Conservation (phyloP, 2,888 invertebrate species). For the Temnothorax unifasciatus region DNA sequence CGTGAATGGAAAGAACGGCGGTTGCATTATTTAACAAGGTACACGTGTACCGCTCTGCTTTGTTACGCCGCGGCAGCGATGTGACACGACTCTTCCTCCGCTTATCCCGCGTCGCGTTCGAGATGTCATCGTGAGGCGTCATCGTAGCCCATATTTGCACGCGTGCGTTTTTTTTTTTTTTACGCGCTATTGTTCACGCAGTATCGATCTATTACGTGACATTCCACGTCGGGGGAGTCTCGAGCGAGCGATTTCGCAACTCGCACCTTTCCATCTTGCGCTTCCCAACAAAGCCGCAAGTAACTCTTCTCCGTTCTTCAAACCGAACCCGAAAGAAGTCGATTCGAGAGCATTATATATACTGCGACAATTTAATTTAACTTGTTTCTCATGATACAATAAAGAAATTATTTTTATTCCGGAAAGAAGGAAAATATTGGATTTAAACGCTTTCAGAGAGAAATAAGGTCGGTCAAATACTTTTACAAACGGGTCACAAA, state of each 20-base stretch:
- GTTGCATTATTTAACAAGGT: slow-evolving; percentile 84
- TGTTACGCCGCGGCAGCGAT: slow-evolving; percentile 65
- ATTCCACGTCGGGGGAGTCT: neutral
- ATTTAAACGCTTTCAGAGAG: neutral
- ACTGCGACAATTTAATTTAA: neutral
- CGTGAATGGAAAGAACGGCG: slow-evolving; percentile 65
- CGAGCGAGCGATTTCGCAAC: neutral
- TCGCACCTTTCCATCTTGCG: neutral
- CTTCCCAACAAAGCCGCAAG: too few species aligned
- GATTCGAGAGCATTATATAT: neutral
- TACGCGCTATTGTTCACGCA: slow-evolving; percentile 6
- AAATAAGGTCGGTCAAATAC: neutral
- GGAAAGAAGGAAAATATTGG: neutral
- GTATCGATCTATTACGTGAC: slow-evolving; percentile 6
- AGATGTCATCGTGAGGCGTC: neutral
- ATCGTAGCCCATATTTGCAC: slow-evolving; percentile 16
- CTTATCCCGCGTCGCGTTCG: slow-evolving; percentile 4
- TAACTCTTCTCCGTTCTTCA: neutral
- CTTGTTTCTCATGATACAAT: neutral
- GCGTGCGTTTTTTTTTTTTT: neutral
- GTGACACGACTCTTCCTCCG: slow-evolving; percentile 29
- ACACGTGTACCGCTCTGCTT: slow-evolving; percentile 85
- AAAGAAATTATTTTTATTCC: neutral
- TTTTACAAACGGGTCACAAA: neutral
- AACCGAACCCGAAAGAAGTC: neutral